These are phyloP conservation scores for Polydrusus pterygomalis DNA, from an alignment of 2,888 invertebrate species.

Conservation along the genomic window DNA sequence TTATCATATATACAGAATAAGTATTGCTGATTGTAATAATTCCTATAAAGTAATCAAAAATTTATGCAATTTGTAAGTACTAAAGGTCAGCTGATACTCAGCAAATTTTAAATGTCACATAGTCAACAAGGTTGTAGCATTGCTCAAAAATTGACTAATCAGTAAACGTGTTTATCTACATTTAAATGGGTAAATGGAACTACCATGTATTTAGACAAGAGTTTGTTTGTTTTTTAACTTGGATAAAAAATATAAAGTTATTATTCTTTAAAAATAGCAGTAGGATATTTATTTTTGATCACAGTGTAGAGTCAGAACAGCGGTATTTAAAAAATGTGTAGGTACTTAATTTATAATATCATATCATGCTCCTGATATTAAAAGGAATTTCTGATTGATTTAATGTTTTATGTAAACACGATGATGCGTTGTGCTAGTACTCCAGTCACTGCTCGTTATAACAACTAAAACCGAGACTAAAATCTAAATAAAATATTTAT, in stretches of 20 bases:
- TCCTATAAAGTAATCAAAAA: conserved; percentile 7
- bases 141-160: not conserved
- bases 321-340: no score
- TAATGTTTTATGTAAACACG: not conserved
- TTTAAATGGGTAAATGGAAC: conserved; percentile 18
- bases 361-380: no score
- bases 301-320: no score
- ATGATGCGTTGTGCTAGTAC: conserved; percentile 3
- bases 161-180: conserved; percentile 13
- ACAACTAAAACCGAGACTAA: not conserved
- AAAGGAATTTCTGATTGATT: not conserved
- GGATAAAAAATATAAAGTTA: no score
- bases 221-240: no score
- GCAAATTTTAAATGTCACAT: conserved; percentile 21
- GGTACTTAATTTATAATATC: not conserved
- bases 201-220: no score
- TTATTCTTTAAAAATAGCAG: no score
- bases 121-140: conserved; percentile 11
- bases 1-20: not conserved
- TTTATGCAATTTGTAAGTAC: conserved; percentile 14
- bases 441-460: not conserved
- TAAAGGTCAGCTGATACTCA: conserved; percentile 21
- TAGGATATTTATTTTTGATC: no score
- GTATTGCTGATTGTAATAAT: not conserved
- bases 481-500: conserved; percentile 8